A percentile compares a stretch with the other conserved stretches of the same genome.
phyloP scores from a whole-genome alignment of 2,888 invertebrate genomes.

The Conistra vaccinii region DNA sequence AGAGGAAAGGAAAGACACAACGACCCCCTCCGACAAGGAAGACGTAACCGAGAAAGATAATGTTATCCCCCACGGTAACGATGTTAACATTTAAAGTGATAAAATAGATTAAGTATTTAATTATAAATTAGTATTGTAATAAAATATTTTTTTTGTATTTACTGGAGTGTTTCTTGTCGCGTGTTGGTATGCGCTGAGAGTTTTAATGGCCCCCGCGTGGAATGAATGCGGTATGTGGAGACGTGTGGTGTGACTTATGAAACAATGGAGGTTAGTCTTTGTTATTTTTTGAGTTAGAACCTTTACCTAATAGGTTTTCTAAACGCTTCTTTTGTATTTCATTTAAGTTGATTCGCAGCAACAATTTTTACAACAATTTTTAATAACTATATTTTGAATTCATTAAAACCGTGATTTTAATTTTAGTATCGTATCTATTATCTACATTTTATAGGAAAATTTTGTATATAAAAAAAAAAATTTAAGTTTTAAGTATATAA shows the following conservation, averaged over 20 bases:
- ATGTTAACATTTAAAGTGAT: constrained; percentile 85
- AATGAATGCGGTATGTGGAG: constrained; percentile 75
- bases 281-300: constrained; percentile 41
- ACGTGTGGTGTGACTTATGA: constrained; percentile 66
- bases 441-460: no score
- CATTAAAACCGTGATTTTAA: neutral
- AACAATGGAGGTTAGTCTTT: constrained; percentile 77
- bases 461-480: no score
- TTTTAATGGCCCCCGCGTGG: constrained; percentile 68
- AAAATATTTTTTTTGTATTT: constrained; percentile 81
- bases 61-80: constrained; percentile 83
- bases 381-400: neutral
- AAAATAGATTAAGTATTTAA: constrained; percentile 82
- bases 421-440: neutral
- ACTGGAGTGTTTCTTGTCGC: constrained; percentile 76
- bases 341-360: neutral
- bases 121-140: constrained; percentile 87
- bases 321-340: constrained; percentile 12
- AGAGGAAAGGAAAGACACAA: constrained; percentile 79
- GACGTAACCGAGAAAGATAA: constrained; percentile 82
- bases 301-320: neutral
- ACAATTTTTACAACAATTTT: neutral
- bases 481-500: no score
- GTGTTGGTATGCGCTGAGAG: constrained; percentile 75
- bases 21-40: constrained; percentile 78